A percentile compares a stretch with the other conserved stretches of the same genome.
Evolutionary conservation across 2,888 invertebrate species (phyloP).

Genomic region (Ophraella communa): DNA sequence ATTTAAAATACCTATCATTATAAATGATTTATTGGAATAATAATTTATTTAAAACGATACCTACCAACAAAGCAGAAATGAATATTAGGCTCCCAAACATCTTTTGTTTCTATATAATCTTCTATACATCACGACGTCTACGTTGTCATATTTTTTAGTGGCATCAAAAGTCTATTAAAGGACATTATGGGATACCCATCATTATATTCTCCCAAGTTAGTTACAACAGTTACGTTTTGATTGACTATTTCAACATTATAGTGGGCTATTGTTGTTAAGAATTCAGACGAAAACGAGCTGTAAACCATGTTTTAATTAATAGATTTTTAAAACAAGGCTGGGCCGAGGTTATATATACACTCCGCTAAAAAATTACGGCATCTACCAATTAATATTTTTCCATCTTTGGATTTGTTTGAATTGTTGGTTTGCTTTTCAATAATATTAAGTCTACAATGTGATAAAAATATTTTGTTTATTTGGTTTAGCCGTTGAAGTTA

Average conservation of each 20-base stretch:
- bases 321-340: constrained; percentile 27
- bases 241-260: not conserved
- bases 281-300: constrained; percentile 49
- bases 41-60: constrained; percentile 6
- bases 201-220: constrained; percentile 33
- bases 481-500: too few relatives aligned
- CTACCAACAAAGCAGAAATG: not conserved
- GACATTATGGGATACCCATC: constrained; percentile 46
- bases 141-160: constrained; percentile 36
- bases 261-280: constrained; percentile 25
- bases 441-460: too few relatives aligned
- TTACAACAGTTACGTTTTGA: not conserved
- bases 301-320: constrained; percentile 54
- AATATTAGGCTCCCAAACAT: constrained; percentile 3
- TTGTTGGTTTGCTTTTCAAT: too few relatives aligned
- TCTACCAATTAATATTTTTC: too few relatives aligned
- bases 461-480: too few relatives aligned
- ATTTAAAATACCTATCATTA: not conserved
- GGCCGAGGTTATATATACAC: too few relatives aligned
- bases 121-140: not conserved
- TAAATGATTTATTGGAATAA: not conserved
- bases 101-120: constrained; percentile 12
- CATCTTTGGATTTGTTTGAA: too few relatives aligned
- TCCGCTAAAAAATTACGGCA: too few relatives aligned
- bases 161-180: constrained; percentile 45